These are phyloP conservation scores for Smutsia temminckii DNA, from an alignment of 2,797 vertebrate species.

Conservation along the genomic window DNA sequence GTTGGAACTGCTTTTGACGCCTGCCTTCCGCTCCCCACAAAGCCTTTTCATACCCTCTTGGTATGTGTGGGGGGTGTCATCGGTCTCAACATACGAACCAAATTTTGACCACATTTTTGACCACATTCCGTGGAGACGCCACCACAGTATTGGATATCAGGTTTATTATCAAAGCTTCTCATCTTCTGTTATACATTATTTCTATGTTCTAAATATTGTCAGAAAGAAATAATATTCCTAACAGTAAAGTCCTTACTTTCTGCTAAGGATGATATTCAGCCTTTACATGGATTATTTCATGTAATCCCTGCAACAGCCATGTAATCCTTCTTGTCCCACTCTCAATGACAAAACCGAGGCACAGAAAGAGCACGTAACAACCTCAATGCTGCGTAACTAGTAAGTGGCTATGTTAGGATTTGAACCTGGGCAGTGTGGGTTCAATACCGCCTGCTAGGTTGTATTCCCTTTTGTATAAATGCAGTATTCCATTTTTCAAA, in stretches of 20 bases:
- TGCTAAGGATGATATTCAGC: not conserved
- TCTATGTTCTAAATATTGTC: not conserved
- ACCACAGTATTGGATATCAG: no score
- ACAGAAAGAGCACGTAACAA: not conserved
- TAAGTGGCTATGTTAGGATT: not conserved
- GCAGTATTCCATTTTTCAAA: not conserved
- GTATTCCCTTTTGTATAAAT: not conserved
- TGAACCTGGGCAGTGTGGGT: accelerated
- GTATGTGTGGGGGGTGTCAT: not conserved
- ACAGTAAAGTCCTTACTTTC: not conserved
- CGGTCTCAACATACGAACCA: no score
- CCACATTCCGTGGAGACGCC: not conserved
- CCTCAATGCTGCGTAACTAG: not conserved
- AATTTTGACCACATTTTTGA: not conserved
- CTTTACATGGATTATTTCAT: not conserved
- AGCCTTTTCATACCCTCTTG: not conserved
- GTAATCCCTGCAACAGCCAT: not conserved
- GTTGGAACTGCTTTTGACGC: not conserved
- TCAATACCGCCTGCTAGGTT: not conserved
- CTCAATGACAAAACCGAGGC: not conserved
- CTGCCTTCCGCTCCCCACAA: not conserved
- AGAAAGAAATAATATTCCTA: not conserved
- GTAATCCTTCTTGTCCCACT: not conserved
- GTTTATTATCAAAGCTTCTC: not conserved
- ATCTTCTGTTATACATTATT: not conserved